Evolutionary conservation across 2,888 invertebrate species (phyloP).

Genomic region (Tetragnatha montana): DNA sequence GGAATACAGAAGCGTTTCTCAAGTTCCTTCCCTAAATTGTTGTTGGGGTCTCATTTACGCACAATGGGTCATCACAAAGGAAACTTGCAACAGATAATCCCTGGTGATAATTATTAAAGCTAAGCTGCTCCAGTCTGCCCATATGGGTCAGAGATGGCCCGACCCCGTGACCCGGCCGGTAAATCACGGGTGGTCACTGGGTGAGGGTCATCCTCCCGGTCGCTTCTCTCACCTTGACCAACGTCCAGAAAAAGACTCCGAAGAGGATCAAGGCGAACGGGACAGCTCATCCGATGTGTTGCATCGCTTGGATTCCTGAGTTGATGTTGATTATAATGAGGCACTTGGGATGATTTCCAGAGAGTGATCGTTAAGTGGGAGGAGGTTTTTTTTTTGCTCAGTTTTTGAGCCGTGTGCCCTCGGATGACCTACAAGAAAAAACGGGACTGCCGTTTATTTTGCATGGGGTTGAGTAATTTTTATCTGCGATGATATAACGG

Average conservation of each 20-base stretch:
- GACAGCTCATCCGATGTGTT: not conserved
- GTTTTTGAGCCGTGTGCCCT: not conserved
- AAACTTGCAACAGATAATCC: constrained; percentile 2
- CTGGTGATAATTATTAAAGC: too few species aligned
- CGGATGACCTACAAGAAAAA: not conserved
- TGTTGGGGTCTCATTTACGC: not conserved
- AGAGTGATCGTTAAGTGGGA: not conserved
- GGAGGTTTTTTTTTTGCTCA: not conserved
- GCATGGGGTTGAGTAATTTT: not conserved
- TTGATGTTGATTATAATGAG: not conserved
- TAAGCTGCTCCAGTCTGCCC: too few species aligned
- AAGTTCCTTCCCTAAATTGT: not conserved
- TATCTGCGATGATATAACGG: not conserved
- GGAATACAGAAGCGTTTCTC: too few species aligned
- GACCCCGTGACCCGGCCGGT: constrained; percentile 4
- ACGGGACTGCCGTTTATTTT: not conserved
- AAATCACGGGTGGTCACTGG: constrained; percentile 39
- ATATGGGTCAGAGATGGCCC: not conserved
- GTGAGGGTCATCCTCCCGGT: constrained; percentile 41
- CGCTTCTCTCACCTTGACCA: constrained; percentile 26
- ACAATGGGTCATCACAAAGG: not conserved
- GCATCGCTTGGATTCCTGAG: too few species aligned
- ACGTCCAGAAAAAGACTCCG: not conserved
- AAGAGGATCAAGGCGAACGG: constrained; percentile 15
- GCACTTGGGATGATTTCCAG: not conserved